A percentile compares a stretch with the other conserved stretches of the same genome.
phyloP scores from a whole-genome alignment of 1,140 invertebrate species.

The Yoshiicerus persimilis region DNA sequence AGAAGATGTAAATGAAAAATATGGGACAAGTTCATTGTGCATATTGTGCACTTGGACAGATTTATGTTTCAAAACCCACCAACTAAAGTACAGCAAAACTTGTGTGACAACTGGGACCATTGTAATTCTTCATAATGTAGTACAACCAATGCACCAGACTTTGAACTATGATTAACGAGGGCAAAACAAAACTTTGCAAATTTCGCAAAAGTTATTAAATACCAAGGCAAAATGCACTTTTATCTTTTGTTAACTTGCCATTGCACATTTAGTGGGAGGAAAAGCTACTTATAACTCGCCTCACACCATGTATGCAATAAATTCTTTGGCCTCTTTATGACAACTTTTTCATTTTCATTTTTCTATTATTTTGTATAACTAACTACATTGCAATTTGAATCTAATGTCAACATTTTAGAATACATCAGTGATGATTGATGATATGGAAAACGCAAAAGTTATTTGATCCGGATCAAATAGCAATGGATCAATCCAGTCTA shows the following conservation, averaged over 20 bases:
- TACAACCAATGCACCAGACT: neutral
- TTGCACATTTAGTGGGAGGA: no score
- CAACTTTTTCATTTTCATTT: no score
- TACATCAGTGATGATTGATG: no score
- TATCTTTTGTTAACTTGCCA: neutral
- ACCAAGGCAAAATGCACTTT: neutral
- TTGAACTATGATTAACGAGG: neutral
- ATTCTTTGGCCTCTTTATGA: no score
- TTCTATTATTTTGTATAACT: no score
- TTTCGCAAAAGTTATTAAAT: neutral
- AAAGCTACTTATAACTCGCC: neutral
- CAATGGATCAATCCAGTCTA: no score
- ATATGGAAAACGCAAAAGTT: no score
- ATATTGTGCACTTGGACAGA: neutral
- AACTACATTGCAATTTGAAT: no score
- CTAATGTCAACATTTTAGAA: no score
- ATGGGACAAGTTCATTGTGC: conserved; percentile 16
- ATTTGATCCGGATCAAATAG: no score
- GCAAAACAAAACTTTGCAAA: neutral
- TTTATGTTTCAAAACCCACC: neutral
- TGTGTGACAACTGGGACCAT: neutral
- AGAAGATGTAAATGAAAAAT: neutral
- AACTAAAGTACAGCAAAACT: neutral
- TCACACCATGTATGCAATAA: neutral
- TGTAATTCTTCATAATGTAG: neutral